A percentile compares a stretch with the other conserved stretches of the same genome.
Conservation (phyloP, 2,113 vertebrate species). For the Channa argus region DNA sequence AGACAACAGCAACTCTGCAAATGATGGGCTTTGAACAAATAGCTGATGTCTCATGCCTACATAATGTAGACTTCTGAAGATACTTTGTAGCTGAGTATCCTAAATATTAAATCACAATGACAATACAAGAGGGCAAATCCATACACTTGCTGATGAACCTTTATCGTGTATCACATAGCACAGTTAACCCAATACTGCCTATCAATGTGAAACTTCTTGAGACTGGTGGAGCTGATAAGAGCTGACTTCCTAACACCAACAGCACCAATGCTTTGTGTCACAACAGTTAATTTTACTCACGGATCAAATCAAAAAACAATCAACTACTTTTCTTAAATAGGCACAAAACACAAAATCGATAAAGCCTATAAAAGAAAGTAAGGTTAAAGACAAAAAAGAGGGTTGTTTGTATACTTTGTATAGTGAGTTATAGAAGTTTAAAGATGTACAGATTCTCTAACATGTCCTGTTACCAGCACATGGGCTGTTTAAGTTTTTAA, state of each 20-base stretch:
- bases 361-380: too few relatives aligned
- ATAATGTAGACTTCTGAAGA: background rate
- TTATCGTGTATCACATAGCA: constrained; percentile 19
- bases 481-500: background rate
- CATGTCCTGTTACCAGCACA: too few relatives aligned
- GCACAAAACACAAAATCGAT: too few relatives aligned
- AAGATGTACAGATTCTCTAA: too few relatives aligned
- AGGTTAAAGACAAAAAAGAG: too few relatives aligned
- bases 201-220: background rate
- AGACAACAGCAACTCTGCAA: background rate
- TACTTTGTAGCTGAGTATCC: background rate
- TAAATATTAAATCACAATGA: background rate
- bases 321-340: too few relatives aligned
- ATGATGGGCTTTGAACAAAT: background rate
- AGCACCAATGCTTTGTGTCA: constrained; percentile 24
- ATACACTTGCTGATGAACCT: background rate
- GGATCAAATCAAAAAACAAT: background rate
- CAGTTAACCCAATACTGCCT: constrained; percentile 11
- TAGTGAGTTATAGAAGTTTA: constrained; percentile 4
- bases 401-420: too few relatives aligned
- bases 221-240: background rate
- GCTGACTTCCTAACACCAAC: constrained; percentile 1
- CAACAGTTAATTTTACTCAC: background rate
- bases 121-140: constrained; percentile 3
- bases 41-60: background rate